Base-by-base conservation (phyloP, 2,888 invertebrate genomes). In the Xestia rhomboidea region DNA sequence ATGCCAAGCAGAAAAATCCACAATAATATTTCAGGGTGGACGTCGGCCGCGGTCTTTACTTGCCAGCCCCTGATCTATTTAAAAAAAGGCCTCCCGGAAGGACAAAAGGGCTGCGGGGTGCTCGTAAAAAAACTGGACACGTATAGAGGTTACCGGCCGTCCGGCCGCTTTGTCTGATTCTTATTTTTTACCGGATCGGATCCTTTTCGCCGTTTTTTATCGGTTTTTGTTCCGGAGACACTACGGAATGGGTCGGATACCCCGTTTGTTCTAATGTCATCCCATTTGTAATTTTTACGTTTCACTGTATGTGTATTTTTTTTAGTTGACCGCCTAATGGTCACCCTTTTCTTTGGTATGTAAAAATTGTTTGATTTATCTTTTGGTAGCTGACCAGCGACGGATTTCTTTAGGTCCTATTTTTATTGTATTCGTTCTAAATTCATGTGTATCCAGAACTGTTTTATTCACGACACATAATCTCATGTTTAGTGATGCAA, bases 101-200 rank as follows among this genome's bases (percentile, higher is more conserved):
- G 96, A 96, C 96, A 96, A 96, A 96, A 94, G 95, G 96, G 95
- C 94, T 94, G 87, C 90, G 89, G 90, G 93, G 87, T 88, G 91
- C 92, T 95, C 95, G 94, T 95, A 95, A 96, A 96, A 96, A 96
- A 95, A 95, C 95, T 94, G 95, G 95, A 94, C 96, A 95, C 95
- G 95, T 96, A 95, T 94, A 95, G 94, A 95, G 95, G 94, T 93
- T 92, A 92, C 93, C 94, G 93, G 92, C 91, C 92, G 93, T 91
- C 94, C 94, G 92, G 93, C 87, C 91, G 94, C 95, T 95, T 96
- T 96, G 96, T 96, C 96, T 95, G 93, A 94, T 96, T 96, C 96
- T 96, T 96, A 96, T 96, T 96, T 96, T 96, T 96, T 95, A 95
- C 95, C 95, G 95, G 94, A 95, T 96, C 95, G 95, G 95, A 95